Evolutionary conservation across 2,797 vertebrate genomes (phyloP).

Genomic region (Champsocephalus gunnari): DNA sequence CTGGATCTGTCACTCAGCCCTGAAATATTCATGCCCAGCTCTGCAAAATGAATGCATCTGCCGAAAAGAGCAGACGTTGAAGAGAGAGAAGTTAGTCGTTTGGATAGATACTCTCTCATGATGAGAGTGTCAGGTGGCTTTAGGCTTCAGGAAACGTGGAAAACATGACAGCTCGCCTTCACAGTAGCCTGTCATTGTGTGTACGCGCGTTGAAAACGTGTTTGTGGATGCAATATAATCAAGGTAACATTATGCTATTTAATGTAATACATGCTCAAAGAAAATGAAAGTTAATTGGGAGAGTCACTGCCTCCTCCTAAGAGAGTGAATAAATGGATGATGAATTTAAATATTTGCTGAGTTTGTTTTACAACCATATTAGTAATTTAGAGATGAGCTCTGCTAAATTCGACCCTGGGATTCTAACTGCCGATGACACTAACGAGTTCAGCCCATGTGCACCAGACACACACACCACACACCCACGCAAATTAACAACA

Average conservation of each 20-base stretch:
- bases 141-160: slow-evolving; percentile 61
- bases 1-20: slow-evolving; percentile 79
- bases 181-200: neutral
- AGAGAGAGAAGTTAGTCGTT: slow-evolving; percentile 76
- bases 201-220: neutral
- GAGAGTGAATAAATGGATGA: slow-evolving; percentile 5
- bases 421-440: slow-evolving; percentile 32
- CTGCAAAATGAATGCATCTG: slow-evolving; percentile 84
- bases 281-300: neutral
- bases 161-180: slow-evolving; percentile 22
- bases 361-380: slow-evolving; percentile 23
- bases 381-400: slow-evolving; percentile 32
- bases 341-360: slow-evolving; percentile 19
- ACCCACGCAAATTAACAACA: slow-evolving; percentile 20
- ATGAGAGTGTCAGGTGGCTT: slow-evolving; percentile 74
- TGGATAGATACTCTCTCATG: slow-evolving; percentile 73
- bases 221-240: slow-evolving; percentile 1
- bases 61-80: slow-evolving; percentile 77
- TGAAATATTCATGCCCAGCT: slow-evolving; percentile 80
- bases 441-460: slow-evolving; percentile 13
- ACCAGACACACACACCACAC: neutral
- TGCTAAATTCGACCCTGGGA: slow-evolving; percentile 36
- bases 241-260: slow-evolving; percentile 1
- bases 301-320: neutral
- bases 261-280: neutral